These are phyloP conservation scores for Myotis myotis DNA, from an alignment of 2,797 vertebrate genomes.

Conservation along the genomic window DNA sequence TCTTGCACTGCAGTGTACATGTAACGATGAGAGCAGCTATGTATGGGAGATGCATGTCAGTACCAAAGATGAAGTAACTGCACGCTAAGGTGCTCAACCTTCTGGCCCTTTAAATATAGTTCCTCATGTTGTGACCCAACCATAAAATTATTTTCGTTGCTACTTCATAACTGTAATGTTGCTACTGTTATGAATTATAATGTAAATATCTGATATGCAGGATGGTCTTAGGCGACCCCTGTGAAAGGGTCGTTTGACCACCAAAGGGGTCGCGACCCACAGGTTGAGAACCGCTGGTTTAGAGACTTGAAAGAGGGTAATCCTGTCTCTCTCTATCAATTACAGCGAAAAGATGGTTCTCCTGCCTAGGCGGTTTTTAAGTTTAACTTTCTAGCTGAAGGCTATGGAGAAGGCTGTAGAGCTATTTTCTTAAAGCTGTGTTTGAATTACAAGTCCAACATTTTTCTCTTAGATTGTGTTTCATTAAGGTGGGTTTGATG, in stretches of 20 bases:
- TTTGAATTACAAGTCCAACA: not conserved
- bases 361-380: not conserved
- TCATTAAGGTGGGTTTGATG: not conserved
- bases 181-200: too few relatives aligned
- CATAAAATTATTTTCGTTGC: too few relatives aligned
- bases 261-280: too few relatives aligned
- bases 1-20: too few relatives aligned
- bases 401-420: not conserved
- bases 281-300: not conserved
- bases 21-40: not conserved
- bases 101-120: too few relatives aligned
- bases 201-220: too few relatives aligned
- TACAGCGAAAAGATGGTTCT: not conserved
- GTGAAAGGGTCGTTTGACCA: too few relatives aligned
- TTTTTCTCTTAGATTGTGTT: not conserved
- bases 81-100: not conserved
- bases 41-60: not conserved
- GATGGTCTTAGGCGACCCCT: too few relatives aligned
- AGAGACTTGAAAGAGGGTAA: not conserved
- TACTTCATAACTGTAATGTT: too few relatives aligned
- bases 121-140: too few relatives aligned
- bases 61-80: not conserved
- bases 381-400: not conserved
- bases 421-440: not conserved
- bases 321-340: not conserved